Percentiles rank a stretch among this genome's conserved stretches.
Evolutionary conservation across 2,113 vertebrate genomes (phyloP).

Genomic region (Tetrao urogallus): DNA sequence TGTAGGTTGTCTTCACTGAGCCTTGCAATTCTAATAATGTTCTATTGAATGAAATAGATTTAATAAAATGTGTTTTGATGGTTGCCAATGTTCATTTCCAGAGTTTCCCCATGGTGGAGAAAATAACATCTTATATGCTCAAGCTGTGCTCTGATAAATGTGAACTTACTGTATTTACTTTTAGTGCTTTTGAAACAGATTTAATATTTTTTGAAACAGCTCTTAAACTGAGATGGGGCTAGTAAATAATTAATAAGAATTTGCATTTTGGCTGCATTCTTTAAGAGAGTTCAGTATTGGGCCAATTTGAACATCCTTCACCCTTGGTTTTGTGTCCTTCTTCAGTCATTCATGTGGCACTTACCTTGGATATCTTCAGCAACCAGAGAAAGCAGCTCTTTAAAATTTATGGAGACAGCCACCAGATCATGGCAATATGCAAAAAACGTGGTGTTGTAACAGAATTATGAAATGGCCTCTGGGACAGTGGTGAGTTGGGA

Average conservation of each 20-base stretch:
- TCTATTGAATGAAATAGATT: not conserved
- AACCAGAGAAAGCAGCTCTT: not conserved
- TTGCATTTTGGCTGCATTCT: fast-evolving
- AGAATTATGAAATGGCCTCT: not conserved
- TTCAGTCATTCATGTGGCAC: not conserved
- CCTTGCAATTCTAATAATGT: not conserved
- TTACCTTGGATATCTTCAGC: not conserved
- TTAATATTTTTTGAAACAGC: not conserved
- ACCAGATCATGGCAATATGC: not conserved
- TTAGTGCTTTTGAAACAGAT: not conserved
- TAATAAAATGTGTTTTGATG: not conserved
- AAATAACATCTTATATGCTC: not conserved
- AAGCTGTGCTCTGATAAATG: not conserved
- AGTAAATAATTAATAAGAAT: not conserved
- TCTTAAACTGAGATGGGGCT: not conserved
- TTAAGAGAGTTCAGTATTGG: not conserved
- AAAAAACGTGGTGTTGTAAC: not conserved
- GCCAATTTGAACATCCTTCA: not conserved
- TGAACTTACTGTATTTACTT: not conserved
- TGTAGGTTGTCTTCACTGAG: not conserved
- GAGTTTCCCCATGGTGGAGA: not conserved
- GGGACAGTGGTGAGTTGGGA: not conserved
- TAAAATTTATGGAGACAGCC: not conserved
- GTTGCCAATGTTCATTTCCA: not conserved
- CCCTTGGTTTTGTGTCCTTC: not conserved